Evolutionary conservation across 2,888 invertebrate genomes (phyloP), one percentile per base, ranked within the genome.

Genomic region (Aspidapion aeneum): DNA sequence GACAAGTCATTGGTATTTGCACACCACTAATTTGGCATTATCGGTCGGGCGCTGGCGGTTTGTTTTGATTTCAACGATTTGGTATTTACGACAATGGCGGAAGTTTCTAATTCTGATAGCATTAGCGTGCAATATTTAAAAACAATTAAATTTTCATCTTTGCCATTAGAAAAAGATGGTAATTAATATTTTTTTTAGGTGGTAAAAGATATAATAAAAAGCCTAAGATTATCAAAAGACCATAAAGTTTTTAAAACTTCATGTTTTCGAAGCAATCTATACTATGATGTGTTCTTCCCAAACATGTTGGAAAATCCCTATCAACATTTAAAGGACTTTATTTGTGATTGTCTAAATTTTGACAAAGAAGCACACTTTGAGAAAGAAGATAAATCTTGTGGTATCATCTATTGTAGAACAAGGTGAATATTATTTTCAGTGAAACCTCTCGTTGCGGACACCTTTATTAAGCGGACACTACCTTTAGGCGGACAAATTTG

Each of bases 241-340:
- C 73, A 75, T 66, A 78, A 74, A 71, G 70, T 72, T 70, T 98
- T 94, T 77, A 91, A 91, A 79, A 88, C 90, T 9, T 91, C 95
- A 17, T 93, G 94, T 75, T 99, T 96, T 80, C 88, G 99, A 63
- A 82, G 88, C 67, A 99, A 99, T 84, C 83, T 99, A 21, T 97
- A 86, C 81, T 99, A 99, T 79, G 98, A 99, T 81, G 91, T 99
- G 1, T 85, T 89, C 59, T 96, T 91, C 80, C 90, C 93, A 77
- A 96, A 98, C 75, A 83, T 87, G 21, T 83, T 96, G 65, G 85
- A 90, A 64, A 89, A 96, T 80, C 91, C 94, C 63, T 89, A 88
- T 74, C 85, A 87, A 50, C 93, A 98, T 79, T 82, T 98, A 64
- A 87, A 86, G 62, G 83, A 86, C 16, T 96, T 93, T 79, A 86